Conservation (phyloP, 2,888 invertebrate species). For the Adelphocoris suturalis region DNA sequence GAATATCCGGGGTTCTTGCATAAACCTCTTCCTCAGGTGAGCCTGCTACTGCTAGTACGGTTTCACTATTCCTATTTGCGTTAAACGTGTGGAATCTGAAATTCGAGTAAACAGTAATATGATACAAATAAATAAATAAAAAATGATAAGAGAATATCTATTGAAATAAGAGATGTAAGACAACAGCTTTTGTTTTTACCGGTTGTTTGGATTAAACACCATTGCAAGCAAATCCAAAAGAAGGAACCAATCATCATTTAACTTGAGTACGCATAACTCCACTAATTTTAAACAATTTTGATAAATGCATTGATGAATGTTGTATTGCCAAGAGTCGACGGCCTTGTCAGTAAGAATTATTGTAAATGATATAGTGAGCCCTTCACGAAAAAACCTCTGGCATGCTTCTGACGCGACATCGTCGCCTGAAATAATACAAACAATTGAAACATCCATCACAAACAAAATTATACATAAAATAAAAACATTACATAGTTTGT, state of each 20-base stretch:
- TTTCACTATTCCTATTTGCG: slow-evolving; percentile 87
- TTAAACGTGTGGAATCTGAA: slow-evolving; percentile 92
- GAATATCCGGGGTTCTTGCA: slow-evolving; percentile 88
- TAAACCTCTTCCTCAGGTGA: slow-evolving; percentile 85
- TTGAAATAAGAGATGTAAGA: no score
- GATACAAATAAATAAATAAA: not conserved
- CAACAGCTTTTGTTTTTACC: slow-evolving; percentile 80
- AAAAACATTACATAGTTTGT: no score
- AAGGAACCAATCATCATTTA: slow-evolving; percentile 93
- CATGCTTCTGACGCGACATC: slow-evolving; percentile 94
- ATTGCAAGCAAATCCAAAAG: slow-evolving; percentile 94
- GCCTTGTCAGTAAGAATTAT: slow-evolving; percentile 98
- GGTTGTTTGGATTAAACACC: slow-evolving; percentile 96
- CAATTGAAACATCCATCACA: slow-evolving; percentile 67
- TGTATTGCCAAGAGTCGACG: slow-evolving; percentile 97
- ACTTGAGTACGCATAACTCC: slow-evolving; percentile 94
- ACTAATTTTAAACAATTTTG: slow-evolving; percentile 95
- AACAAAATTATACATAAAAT: slow-evolving; percentile 27
- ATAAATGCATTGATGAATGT: slow-evolving; percentile 96
- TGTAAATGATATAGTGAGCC: slow-evolving; percentile 95
- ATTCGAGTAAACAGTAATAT: not conserved
- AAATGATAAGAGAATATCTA: no score
- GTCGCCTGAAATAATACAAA: slow-evolving; percentile 82
- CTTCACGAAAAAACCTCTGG: slow-evolving; percentile 96
- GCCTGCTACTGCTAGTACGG: slow-evolving; percentile 82